phyloP scores from a whole-genome alignment of 2,888 invertebrate genomes.

The Molanna angustata region DNA sequence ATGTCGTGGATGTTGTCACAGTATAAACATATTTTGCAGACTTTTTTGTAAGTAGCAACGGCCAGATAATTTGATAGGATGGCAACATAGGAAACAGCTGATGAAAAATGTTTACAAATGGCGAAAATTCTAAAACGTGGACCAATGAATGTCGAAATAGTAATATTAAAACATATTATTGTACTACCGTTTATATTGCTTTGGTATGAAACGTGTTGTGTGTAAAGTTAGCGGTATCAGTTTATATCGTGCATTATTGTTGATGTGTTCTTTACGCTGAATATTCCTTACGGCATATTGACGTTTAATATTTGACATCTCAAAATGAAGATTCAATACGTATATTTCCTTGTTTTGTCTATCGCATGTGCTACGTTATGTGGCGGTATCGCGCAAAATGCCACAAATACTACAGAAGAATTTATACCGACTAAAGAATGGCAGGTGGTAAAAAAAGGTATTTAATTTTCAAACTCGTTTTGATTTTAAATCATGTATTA shows the following conservation, averaged over 20 bases:
- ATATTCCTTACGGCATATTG: too few relatives aligned
- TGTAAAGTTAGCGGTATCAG: too few relatives aligned
- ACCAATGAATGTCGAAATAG: conserved; percentile 20
- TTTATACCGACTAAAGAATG: conserved; percentile 63
- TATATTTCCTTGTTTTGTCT: conserved; percentile 19
- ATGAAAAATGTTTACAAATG: conserved; percentile 30
- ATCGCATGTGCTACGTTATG: conserved; percentile 22
- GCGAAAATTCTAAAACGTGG: conserved; percentile 28
- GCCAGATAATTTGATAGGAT: too few relatives aligned
- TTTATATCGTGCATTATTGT: too few relatives aligned
- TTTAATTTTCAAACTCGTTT: conserved; percentile 9
- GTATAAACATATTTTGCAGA: too few relatives aligned
- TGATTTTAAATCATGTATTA: too few relatives aligned
- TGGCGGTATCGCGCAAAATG: conserved; percentile 18
- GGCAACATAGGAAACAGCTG: conserved; percentile 23
- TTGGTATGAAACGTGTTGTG: too few relatives aligned
- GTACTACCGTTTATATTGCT: too few relatives aligned
- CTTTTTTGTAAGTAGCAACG: too few relatives aligned
- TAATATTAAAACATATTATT: too few relatives aligned
- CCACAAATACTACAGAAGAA: conserved; percentile 37
- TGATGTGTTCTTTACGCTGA: too few relatives aligned
- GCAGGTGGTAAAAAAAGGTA: conserved; percentile 63
- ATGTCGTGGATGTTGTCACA: too few relatives aligned
- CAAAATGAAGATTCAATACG: conserved; percentile 25
- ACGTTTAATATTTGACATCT: conserved; percentile 14